phyloP scores from a whole-genome alignment of 2,113 vertebrate species.

The Forbesichthys agassizii region DNA sequence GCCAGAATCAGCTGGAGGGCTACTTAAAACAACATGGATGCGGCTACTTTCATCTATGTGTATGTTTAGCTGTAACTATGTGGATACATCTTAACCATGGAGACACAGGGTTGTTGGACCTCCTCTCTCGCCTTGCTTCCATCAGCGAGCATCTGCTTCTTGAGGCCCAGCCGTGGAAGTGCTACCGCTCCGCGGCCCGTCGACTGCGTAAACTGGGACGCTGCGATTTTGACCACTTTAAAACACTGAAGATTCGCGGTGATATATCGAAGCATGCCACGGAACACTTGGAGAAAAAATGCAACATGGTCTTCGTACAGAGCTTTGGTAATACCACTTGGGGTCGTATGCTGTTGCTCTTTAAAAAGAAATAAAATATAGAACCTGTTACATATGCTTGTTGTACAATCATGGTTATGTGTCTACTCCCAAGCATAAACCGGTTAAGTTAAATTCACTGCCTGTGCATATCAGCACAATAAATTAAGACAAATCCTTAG shows the following conservation, averaged over 20 bases:
- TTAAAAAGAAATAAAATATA: slow-evolving; percentile 61
- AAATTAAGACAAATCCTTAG: no score
- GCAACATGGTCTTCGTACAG: slow-evolving; percentile 82
- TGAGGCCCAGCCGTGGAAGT: slow-evolving; percentile 94
- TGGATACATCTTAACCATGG: slow-evolving; percentile 95
- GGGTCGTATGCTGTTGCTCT: slow-evolving; percentile 88
- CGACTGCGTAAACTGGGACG: slow-evolving; percentile 87
- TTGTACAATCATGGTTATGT: background rate
- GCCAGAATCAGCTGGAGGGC: slow-evolving; percentile 63
- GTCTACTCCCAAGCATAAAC: no score
- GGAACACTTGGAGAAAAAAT: slow-evolving; percentile 79
- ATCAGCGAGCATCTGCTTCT: slow-evolving; percentile 82
- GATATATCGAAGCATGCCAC: slow-evolving; percentile 77
- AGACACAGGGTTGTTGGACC: slow-evolving; percentile 78
- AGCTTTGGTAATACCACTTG: slow-evolving; percentile 88
- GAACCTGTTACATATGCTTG: background rate
- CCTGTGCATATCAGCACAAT: no score
- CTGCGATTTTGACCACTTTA: slow-evolving; percentile 87
- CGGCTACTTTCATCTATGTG: slow-evolving; percentile 81
- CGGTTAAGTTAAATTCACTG: no score
- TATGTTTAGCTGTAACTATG: slow-evolving; percentile 94
- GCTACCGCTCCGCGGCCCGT: slow-evolving; percentile 88
- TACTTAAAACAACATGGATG: slow-evolving; percentile 76
- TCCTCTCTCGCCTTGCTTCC: slow-evolving; percentile 82
- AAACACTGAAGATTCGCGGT: slow-evolving; percentile 79